A percentile compares a stretch with the other conserved stretches of the same genome.
Conservation (phyloP, 2,797 vertebrate genomes). For the Phoeniculus purpureus region DNA sequence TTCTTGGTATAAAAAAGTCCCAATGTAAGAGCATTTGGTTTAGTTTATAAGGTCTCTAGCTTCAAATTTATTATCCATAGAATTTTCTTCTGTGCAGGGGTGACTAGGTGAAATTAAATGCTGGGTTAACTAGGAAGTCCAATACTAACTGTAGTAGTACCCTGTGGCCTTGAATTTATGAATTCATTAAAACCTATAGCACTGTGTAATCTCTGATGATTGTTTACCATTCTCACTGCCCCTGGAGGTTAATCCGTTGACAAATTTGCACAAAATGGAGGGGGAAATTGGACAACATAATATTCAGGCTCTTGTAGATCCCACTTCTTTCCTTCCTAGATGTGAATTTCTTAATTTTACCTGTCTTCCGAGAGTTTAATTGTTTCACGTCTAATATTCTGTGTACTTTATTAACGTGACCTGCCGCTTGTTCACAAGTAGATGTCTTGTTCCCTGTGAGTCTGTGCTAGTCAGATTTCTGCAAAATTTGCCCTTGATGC, state of each 20-base stretch:
- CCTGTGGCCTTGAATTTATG: not conserved
- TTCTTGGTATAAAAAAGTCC: not conserved
- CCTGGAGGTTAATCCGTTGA: not conserved
- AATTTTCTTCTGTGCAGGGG: not conserved
- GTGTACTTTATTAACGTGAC: not conserved
- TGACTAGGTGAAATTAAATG: not conserved
- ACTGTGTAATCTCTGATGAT: not conserved
- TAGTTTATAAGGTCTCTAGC: not conserved
- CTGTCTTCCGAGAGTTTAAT: not conserved
- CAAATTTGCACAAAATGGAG: not conserved
- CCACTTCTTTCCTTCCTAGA: not conserved
- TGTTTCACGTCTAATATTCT: not conserved
- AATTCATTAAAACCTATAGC: not conserved
- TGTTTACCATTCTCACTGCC: not conserved
- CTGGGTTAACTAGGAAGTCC: not conserved
- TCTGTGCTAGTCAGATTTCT: not conserved
- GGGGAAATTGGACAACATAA: not conserved
- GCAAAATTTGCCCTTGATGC: not conserved
- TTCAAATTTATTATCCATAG: not conserved
- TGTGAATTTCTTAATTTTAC: not conserved
- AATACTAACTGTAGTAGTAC: not conserved
- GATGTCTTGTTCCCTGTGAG: accelerated
- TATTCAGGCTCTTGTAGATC: not conserved
- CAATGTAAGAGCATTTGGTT: not conserved
- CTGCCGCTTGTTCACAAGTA: not conserved